A percentile compares a stretch with the other conserved stretches of the same genome.
Conservation (phyloP, 2,888 invertebrate species). For the Stratiomys singularior region DNA sequence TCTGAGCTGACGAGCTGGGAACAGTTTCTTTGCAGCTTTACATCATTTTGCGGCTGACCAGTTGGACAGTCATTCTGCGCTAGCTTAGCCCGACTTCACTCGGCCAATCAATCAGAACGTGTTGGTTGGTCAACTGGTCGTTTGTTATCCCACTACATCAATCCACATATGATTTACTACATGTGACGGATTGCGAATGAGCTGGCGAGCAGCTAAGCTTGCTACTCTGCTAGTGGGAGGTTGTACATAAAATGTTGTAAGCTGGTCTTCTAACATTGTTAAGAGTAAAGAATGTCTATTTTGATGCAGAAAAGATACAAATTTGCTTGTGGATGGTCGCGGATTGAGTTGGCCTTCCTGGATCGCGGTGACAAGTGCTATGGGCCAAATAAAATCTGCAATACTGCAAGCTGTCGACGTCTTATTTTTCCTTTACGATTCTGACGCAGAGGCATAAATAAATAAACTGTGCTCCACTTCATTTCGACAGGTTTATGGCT, state of each 20-base stretch:
- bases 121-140: slow-evolving; percentile 24
- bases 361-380: too few species aligned
- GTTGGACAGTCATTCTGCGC: neutral
- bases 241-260: slow-evolving; percentile 10
- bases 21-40: neutral
- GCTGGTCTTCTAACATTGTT: neutral
- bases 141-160: slow-evolving; percentile 22
- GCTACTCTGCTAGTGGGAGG: neutral
- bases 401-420: too few species aligned
- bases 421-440: too few species aligned
- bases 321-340: too few species aligned
- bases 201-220: neutral
- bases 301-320: too few species aligned
- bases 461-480: too few species aligned
- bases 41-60: neutral
- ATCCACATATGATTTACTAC: slow-evolving; percentile 20
- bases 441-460: too few species aligned
- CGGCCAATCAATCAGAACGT: slow-evolving; percentile 8
- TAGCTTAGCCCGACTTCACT: neutral
- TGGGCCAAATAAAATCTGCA: too few species aligned
- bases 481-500: too few species aligned
- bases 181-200: slow-evolving; percentile 27
- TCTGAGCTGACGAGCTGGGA: neutral
- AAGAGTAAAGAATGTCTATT: too few species aligned
- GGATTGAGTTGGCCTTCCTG: too few species aligned